These are phyloP conservation scores for Rhinoptilus africanus DNA, from an alignment of 2,113 vertebrate species.

Conservation along the genomic window DNA sequence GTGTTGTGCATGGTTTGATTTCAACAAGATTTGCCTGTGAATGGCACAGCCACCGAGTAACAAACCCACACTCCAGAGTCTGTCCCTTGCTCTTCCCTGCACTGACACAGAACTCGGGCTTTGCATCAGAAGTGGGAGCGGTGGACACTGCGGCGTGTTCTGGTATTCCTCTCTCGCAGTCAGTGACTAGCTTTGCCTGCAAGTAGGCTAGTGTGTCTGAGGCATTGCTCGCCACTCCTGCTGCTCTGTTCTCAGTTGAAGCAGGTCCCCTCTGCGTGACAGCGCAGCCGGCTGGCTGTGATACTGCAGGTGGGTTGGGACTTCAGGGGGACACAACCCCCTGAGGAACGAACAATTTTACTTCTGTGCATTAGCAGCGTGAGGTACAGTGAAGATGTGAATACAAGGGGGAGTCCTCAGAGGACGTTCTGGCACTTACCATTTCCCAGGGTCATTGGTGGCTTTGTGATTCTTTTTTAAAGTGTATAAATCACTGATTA, in stretches of 20 bases:
- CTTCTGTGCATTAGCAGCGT: background rate
- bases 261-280: background rate
- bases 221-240: background rate
- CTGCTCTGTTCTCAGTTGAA: background rate
- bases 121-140: background rate
- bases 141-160: background rate
- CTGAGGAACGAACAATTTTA: background rate
- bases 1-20: background rate
- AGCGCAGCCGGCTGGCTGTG: background rate
- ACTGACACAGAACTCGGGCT: background rate
- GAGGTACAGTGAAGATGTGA: background rate
- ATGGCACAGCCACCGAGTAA: background rate
- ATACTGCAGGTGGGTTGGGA: background rate
- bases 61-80: background rate
- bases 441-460: background rate
- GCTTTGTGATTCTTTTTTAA: background rate
- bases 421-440: background rate
- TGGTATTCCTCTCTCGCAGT: accelerated
- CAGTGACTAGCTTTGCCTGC: background rate
- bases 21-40: background rate
- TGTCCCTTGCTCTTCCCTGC: background rate
- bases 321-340: background rate
- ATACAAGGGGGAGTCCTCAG: background rate
- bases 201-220: background rate
- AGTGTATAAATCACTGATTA: background rate